Base-by-base conservation (phyloP, 1,140 invertebrate genomes). In the Copidosoma floridanum region DNA sequence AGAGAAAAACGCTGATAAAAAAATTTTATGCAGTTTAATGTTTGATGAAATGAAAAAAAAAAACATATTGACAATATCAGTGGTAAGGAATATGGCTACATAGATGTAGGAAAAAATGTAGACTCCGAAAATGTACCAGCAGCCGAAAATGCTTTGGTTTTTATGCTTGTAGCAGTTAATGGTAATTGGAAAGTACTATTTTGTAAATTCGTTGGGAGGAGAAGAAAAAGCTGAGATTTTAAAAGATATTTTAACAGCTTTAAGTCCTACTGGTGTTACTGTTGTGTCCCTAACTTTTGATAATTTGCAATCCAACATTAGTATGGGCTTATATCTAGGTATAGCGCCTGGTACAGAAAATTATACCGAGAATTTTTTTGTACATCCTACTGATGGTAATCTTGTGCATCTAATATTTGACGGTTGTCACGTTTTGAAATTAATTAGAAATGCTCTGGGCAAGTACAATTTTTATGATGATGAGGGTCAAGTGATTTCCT, bases 381-480 rank as follows among this genome's bases (percentile, higher is more conserved):
- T 38, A 20, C 65, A 68, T 56, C 65, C 65, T 20, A 26, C 48
- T 12, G 66, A 61, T 18, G 26, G 35, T 4, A 26, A 67, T 55
- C 46, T 55, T 38, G 35, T 67, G 20, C 67, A 56, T 26, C 43
- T 65, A 14, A 46, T 68, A 26, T 38, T 64, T 12, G 56, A 69
- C 56, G 35, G 61, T 3, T 67, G 61, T 43, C 64, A 69, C 24
- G 65, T 67, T 57, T 50, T 69, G 6, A 69, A 67, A 62, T 60
- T 64, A 44, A 57, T 71, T n/a, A 21, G 68, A 2, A 74, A 74
- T 64, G 53, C 54, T 20, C 65, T 71, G 37, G 69, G 37, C 5
- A 58, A 51, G 38, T 37, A 53, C 32, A 16, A 32, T 35, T 47
- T 65, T 10, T 29, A 52, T 50, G 57, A 59, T 46, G 47, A 12